These are phyloP conservation scores for Belonocnema kinseyi DNA, from an alignment of 1,140 invertebrate genomes.

Conservation along the genomic window DNA sequence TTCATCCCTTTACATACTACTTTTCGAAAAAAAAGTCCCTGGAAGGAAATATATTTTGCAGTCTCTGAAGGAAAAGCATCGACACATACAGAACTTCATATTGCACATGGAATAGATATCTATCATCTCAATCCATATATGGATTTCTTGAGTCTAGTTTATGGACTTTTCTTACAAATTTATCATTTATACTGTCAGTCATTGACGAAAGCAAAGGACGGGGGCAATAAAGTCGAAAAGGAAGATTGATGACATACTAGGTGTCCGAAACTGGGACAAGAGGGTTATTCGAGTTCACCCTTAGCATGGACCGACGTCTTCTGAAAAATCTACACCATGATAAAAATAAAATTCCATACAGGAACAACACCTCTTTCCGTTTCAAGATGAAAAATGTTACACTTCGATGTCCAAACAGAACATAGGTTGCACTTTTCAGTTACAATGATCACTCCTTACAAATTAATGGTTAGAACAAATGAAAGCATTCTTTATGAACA, in stretches of 20 bases:
- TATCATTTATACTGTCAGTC: not conserved
- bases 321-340: not conserved
- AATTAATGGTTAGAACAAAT: not conserved
- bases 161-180: not conserved
- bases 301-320: not conserved
- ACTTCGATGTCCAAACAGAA: not conserved
- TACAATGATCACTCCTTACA: not conserved
- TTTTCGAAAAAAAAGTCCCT: no score
- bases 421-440: not conserved
- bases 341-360: not conserved
- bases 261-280: constrained; percentile 33
- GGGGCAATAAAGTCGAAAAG: constrained; percentile 32
- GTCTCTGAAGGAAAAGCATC: no score
- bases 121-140: no score
- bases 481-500: not conserved
- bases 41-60: no score
- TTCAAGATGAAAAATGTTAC: not conserved
- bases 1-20: no score
- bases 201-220: constrained; percentile 18
- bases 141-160: not conserved
- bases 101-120: no score
- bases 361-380: not conserved
- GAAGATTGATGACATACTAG: constrained; percentile 31
- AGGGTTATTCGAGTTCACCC: constrained; percentile 3
- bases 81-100: no score